A percentile compares a stretch with the other conserved stretches of the same genome.
Evolutionary conservation across 35 echinoderm and acorn worm species (phyloP).

Genomic region (Ophiothrix spiculata): DNA sequence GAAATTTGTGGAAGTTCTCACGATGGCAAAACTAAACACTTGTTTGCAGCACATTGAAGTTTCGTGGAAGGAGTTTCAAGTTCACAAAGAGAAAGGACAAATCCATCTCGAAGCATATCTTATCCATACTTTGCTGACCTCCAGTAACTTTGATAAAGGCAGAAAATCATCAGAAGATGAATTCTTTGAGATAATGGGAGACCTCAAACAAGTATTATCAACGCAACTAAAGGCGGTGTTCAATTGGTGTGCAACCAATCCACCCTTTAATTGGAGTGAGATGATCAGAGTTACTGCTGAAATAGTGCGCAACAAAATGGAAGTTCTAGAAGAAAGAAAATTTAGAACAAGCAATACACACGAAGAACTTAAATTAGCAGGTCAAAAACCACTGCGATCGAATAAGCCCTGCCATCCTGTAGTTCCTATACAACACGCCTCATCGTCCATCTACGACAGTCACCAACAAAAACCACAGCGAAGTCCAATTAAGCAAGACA

Average conservation of each 20-base stretch:
- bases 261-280: conserved; percentile 25
- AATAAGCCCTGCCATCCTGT: too few species aligned
- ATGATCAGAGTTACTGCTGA: conserved; percentile 10
- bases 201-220: conserved; percentile 17
- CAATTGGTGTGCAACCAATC: not conserved
- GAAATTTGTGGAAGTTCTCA: not conserved
- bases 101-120: conserved; percentile 20
- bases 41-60: not conserved
- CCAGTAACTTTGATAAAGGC: not conserved
- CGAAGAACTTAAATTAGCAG: too few species aligned
- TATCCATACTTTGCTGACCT: conserved; percentile 26
- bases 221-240: not conserved
- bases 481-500: too few species aligned
- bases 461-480: too few species aligned
- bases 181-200: conserved; percentile 14
- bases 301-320: not conserved
- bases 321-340: not conserved
- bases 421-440: too few species aligned
- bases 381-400: too few species aligned
- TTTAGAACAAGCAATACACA: too few species aligned
- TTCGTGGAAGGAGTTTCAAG: conserved; percentile 10
- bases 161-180: not conserved
- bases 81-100: conserved; percentile 3
- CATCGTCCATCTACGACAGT: too few species aligned
- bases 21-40: conserved; percentile 13